Evolutionary conservation across 2,797 vertebrate species (phyloP).

Genomic region (Adrianichthys oophorus): DNA sequence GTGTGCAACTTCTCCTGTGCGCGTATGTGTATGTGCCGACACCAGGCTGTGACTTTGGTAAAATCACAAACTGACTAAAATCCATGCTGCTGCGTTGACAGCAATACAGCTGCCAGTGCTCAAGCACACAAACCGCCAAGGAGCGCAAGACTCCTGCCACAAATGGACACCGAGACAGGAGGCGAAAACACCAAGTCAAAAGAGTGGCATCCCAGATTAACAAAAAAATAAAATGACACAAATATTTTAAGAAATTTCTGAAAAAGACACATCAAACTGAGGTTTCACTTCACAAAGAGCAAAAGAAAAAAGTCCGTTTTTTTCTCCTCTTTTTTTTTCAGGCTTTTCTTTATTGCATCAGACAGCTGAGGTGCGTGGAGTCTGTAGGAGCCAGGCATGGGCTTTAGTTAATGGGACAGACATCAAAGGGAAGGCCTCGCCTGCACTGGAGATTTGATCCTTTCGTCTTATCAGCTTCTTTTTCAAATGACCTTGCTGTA

Average conservation of each 20-base stretch:
- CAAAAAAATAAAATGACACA: not conserved
- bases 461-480: slow-evolving; percentile 69
- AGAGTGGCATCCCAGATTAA: not conserved
- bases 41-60: slow-evolving; percentile 56
- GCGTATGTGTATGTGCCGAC: slow-evolving; percentile 25
- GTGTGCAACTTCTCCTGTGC: slow-evolving; percentile 9
- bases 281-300: slow-evolving; percentile 10
- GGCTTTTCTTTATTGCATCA: slow-evolving; percentile 30
- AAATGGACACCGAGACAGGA: slow-evolving; percentile 30
- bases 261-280: slow-evolving; percentile 3
- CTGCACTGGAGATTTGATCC: slow-evolving; percentile 66
- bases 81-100: slow-evolving; percentile 54
- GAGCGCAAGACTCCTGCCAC: slow-evolving; percentile 25
- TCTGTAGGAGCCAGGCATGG: slow-evolving; percentile 26
- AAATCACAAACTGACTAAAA: slow-evolving; percentile 63
- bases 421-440: slow-evolving; percentile 54
- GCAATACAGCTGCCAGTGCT: slow-evolving; percentile 48
- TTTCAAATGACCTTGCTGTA: slow-evolving; percentile 72
- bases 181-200: slow-evolving; percentile 6
- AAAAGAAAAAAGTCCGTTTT: slow-evolving; percentile 3
- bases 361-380: slow-evolving; percentile 44
- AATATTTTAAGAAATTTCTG: slow-evolving; percentile 6
- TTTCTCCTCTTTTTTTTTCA: slow-evolving; percentile 1
- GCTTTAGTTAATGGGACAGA: slow-evolving; percentile 65
- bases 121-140: slow-evolving; percentile 36